A percentile compares a stretch with the other conserved stretches of the same genome.
Evolutionary conservation across 2,888 invertebrate species (phyloP).

Genomic region (Fragum fragum): DNA sequence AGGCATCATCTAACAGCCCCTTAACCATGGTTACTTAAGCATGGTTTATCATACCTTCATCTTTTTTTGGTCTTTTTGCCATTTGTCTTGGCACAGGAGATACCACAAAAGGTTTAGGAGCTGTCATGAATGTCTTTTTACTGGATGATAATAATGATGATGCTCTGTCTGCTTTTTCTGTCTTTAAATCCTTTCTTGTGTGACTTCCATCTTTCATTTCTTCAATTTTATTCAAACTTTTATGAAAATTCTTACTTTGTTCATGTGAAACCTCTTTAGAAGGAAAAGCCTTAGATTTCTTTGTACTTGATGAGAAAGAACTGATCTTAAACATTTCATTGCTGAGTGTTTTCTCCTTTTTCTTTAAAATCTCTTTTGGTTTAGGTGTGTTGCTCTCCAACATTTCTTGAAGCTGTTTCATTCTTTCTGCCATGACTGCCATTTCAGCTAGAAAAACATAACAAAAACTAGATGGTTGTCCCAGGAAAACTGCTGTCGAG

Average conservation of each 20-base stretch:
- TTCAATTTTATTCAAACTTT: not conserved
- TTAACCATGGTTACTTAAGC: no score
- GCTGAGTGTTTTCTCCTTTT: not conserved
- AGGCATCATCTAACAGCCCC: no score
- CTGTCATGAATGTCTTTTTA: not conserved
- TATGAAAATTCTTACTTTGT: not conserved
- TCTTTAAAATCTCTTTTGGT: constrained; percentile 13
- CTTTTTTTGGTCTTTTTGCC: not conserved
- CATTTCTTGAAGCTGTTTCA: constrained; percentile 75
- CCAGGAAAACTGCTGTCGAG: no score
- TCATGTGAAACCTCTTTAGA: not conserved
- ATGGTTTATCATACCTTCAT: not conserved
- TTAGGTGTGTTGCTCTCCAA: constrained; percentile 55
- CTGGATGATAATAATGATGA: not conserved
- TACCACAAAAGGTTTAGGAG: not conserved
- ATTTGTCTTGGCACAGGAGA: not conserved
- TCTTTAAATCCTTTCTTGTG: not conserved
- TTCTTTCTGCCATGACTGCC: constrained; percentile 76
- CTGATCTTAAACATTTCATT: not conserved
- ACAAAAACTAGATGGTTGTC: no score
- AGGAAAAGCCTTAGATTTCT: not conserved
- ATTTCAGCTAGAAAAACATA: constrained; percentile 69
- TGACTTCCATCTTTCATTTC: not conserved
- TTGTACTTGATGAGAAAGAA: not conserved
- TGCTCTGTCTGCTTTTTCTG: not conserved